These are phyloP conservation scores for Monopis laevigella DNA, from an alignment of 2,888 invertebrate genomes.

Conservation along the genomic window DNA sequence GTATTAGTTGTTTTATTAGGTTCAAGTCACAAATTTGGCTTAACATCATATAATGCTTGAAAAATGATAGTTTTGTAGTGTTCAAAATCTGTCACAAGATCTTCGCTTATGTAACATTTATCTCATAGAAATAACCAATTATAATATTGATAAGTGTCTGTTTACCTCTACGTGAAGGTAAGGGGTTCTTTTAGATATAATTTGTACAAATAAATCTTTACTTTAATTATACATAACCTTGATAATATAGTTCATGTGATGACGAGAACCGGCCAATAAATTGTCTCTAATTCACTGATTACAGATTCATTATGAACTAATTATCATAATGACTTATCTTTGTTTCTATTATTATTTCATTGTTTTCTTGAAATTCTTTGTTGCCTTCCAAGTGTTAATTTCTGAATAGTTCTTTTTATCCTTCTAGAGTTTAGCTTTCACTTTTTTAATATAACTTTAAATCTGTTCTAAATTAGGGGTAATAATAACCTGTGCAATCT, in stretches of 20 bases:
- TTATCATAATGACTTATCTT: not conserved
- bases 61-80: conserved; percentile 19
- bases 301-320: not conserved
- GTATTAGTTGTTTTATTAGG: conserved; percentile 40
- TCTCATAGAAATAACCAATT: conserved; percentile 39
- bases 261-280: not conserved
- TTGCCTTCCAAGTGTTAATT: too few relatives aligned
- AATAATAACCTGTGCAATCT: too few relatives aligned
- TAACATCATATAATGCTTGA: conserved; percentile 34
- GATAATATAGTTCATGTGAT: not conserved
- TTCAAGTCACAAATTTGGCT: conserved; percentile 33
- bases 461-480: too few relatives aligned
- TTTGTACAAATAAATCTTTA: not conserved
- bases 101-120: conserved; percentile 50
- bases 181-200: conserved; percentile 26
- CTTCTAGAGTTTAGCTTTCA: too few relatives aligned
- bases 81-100: conserved; percentile 48
- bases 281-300: conserved; percentile 1
- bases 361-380: too few relatives aligned
- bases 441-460: too few relatives aligned
- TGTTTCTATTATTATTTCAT: too few relatives aligned
- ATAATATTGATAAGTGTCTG: conserved; percentile 38
- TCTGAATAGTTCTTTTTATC: too few relatives aligned
- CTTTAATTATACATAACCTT: not conserved
- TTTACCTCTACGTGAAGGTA: conserved; percentile 50